Conservation (phyloP, 53 echinoderm and acorn worm genomes). For the Luidia sarsii region DNA sequence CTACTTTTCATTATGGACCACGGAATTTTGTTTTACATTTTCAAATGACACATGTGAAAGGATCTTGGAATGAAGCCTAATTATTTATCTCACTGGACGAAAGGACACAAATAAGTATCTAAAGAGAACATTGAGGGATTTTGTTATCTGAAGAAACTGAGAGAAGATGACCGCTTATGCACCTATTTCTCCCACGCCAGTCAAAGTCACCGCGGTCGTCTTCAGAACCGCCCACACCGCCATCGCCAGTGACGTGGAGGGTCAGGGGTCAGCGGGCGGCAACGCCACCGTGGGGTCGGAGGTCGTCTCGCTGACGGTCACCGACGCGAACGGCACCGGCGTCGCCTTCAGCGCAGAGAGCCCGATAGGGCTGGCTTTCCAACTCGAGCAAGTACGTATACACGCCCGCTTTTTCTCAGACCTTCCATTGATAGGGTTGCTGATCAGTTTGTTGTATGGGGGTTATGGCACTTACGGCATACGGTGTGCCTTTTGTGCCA, state of each 20-base stretch:
- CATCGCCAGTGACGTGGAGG: constrained; percentile 23
- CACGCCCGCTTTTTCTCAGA: not conserved
- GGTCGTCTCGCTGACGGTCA: constrained; percentile 33
- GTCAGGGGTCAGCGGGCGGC: not conserved
- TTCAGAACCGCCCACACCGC: constrained; percentile 36
- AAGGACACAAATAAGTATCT: too few relatives aligned
- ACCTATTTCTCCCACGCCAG: not conserved
- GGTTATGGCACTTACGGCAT: too few relatives aligned
- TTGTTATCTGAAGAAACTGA: not conserved
- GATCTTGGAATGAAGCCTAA: too few relatives aligned
- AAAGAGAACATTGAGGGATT: not conserved
- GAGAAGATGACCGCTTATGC: too few relatives aligned
- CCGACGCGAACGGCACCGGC: constrained; percentile 1
- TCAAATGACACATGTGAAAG: too few relatives aligned
- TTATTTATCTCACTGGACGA: too few relatives aligned
- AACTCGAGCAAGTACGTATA: constrained; percentile 11
- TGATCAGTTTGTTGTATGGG: too few relatives aligned
- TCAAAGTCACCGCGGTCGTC: constrained; percentile 24
- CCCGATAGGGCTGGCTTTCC: constrained; percentile 9
- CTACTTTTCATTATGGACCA: too few relatives aligned
- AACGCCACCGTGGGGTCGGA: not conserved
- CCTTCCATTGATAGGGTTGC: too few relatives aligned
- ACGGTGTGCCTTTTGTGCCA: too few relatives aligned
- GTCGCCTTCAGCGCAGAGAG: constrained; percentile 16
- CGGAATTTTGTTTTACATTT: too few relatives aligned